These are phyloP conservation scores for Podargus strigoides DNA, from an alignment of 2,797 vertebrate species.

Conservation along the genomic window DNA sequence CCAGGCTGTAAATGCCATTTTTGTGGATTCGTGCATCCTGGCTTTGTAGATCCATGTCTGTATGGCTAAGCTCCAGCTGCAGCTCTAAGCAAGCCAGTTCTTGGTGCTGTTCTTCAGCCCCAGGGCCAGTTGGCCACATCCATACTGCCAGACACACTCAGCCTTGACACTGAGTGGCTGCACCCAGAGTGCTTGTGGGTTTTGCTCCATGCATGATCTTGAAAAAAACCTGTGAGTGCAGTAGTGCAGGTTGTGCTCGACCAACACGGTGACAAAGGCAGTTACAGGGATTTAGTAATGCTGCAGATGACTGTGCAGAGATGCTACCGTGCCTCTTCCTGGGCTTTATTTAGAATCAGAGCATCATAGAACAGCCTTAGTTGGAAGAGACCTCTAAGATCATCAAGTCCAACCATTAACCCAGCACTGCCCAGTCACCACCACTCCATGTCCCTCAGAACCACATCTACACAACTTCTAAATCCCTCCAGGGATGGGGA, in stretches of 20 bases:
- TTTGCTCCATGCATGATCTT: neutral
- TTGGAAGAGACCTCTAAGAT: too few relatives aligned
- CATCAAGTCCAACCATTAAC: too few relatives aligned
- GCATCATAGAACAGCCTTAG: too few relatives aligned
- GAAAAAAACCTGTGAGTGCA: neutral
- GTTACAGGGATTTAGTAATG: neutral
- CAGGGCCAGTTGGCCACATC: neutral
- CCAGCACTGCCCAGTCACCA: too few relatives aligned
- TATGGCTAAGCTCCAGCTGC: neutral
- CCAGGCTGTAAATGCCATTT: neutral
- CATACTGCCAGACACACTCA: neutral
- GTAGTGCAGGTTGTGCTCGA: neutral
- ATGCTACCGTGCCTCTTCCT: neutral
- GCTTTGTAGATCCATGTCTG: neutral
- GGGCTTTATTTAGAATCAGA: too few relatives aligned
- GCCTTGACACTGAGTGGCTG: neutral
- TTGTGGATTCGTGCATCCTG: neutral
- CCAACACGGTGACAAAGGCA: neutral
- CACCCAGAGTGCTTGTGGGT: neutral
- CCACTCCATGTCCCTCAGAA: too few relatives aligned
- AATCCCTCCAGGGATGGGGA: too few relatives aligned
- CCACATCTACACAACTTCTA: too few relatives aligned
- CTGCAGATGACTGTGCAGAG: fast-evolving
- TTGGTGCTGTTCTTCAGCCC: neutral
- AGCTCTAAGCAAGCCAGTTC: neutral